phyloP scores from a whole-genome alignment of 1,140 invertebrate genomes.

The Copidosoma floridanum region DNA sequence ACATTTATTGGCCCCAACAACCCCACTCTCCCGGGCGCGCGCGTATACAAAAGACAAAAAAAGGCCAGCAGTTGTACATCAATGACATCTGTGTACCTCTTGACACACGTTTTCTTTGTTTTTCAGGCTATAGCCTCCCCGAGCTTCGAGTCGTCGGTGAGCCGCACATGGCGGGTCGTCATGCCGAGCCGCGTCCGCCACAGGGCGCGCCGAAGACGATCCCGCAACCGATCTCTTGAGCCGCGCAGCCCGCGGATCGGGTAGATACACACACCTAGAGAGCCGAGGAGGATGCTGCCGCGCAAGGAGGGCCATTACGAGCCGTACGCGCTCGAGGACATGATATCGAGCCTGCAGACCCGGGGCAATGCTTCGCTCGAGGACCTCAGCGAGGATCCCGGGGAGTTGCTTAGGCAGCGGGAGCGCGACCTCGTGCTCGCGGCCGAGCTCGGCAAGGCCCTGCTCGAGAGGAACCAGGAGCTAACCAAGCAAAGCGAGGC shows the following conservation, averaged over 20 bases:
- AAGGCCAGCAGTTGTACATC: too few relatives aligned
- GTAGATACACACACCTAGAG: neutral
- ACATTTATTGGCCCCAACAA: too few relatives aligned
- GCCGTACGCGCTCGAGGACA: conserved; percentile 62
- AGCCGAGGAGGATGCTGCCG: conserved; percentile 53
- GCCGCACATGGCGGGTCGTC: neutral
- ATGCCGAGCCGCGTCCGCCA: neutral
- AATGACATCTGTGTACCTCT: too few relatives aligned
- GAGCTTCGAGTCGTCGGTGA: too few relatives aligned
- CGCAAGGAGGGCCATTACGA: conserved; percentile 57
- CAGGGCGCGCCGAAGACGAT: conserved; percentile 5
- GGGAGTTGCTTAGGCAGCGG: conserved; percentile 84
- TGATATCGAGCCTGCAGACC: conserved; percentile 51
- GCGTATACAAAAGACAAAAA: too few relatives aligned
- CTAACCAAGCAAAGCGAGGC: conserved; percentile 82
- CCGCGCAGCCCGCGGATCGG: too few relatives aligned
- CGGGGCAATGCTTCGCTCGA: conserved; percentile 45
- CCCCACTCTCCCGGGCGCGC: too few relatives aligned
- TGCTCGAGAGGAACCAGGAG: conserved; percentile 92
- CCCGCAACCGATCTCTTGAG: too few relatives aligned
- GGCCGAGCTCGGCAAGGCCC: conserved; percentile 90
- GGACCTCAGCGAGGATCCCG: conserved; percentile 67
- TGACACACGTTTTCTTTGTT: too few relatives aligned
- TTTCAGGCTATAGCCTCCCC: too few relatives aligned
- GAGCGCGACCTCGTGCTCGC: conserved; percentile 90